Conservation (phyloP, 2,888 invertebrate species). For the Celastrina argiolus region DNA sequence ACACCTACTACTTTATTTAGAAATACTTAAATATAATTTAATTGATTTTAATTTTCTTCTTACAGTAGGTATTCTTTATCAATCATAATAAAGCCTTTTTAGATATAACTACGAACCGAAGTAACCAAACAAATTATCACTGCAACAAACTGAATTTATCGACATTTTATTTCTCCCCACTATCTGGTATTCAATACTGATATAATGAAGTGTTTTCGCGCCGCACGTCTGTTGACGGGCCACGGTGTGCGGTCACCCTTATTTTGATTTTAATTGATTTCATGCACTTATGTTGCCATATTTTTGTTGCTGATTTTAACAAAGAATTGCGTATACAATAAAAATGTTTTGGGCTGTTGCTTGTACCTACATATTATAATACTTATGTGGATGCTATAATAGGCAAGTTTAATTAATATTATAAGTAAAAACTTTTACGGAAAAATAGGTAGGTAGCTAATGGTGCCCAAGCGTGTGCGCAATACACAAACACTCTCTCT, state of each 20-base stretch:
- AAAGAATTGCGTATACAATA: slow-evolving; percentile 11
- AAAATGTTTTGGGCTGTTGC: not conserved
- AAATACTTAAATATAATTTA: no score
- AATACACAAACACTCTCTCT: no score
- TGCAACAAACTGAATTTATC: not conserved
- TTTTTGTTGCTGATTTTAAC: slow-evolving; percentile 20
- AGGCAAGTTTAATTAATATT: no score
- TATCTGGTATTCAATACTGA: slow-evolving; percentile 55
- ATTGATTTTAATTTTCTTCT: no score
- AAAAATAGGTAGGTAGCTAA: no score
- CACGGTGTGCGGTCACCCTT: slow-evolving; percentile 43
- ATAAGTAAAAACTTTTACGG: no score
- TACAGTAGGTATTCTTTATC: not conserved
- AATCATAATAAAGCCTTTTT: no score
- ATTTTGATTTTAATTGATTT: slow-evolving; percentile 30
- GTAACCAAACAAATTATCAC: not conserved
- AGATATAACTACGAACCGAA: no score
- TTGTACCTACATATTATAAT: not conserved
- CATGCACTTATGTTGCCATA: slow-evolving; percentile 15
- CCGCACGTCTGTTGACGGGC: slow-evolving; percentile 43
- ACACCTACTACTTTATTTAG: no score
- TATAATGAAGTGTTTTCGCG: slow-evolving; percentile 73
- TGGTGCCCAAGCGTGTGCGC: no score
- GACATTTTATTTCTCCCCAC: slow-evolving; percentile 34
- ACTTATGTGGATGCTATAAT: no score